Evolutionary conservation across 64 coral and sea anemone genomes (phyloP).

Genomic region (Pocillopora verrucosa): DNA sequence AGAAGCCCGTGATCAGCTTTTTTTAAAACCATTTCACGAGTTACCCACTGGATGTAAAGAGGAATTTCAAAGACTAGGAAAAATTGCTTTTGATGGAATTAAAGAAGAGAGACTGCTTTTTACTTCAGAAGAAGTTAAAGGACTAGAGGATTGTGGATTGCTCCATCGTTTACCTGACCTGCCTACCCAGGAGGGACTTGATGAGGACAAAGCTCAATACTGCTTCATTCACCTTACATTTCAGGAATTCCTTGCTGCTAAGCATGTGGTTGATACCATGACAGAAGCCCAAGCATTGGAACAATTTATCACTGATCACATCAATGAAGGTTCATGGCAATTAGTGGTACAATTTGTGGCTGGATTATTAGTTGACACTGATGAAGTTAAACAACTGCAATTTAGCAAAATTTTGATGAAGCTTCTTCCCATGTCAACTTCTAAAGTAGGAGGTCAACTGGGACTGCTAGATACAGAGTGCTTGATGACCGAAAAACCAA

Average conservation of each 20-base stretch:
- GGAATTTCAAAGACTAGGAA: constrained; percentile 6
- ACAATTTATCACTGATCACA: constrained; percentile 6
- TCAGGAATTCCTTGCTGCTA: constrained; percentile 74
- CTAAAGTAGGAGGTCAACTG: neutral
- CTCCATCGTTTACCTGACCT: constrained; percentile 54
- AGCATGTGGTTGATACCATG: constrained; percentile 22
- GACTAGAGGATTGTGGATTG: constrained; percentile 52
- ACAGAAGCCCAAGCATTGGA: neutral
- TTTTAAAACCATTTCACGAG: neutral
- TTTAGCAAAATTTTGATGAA: neutral
- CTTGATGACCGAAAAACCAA: neutral
- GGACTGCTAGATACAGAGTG: neutral
- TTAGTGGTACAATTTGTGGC: constrained; percentile 53
- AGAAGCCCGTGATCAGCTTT: neutral
- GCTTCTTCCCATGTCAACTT: neutral
- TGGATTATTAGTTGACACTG: constrained; percentile 22
- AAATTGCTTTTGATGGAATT: constrained; percentile 49
- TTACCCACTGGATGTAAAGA: neutral
- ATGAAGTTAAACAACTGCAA: neutral
- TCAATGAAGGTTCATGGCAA: constrained; percentile 35
- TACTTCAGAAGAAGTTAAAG: constrained; percentile 10
- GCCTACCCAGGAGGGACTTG: neutral
- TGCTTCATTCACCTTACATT: constrained; percentile 71
- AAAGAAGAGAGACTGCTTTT: constrained; percentile 24
- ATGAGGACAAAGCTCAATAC: neutral